These are phyloP conservation scores for Scelioninae gen. 2 DNA, from an alignment of 2,888 invertebrate species.

Conservation along the genomic window DNA sequence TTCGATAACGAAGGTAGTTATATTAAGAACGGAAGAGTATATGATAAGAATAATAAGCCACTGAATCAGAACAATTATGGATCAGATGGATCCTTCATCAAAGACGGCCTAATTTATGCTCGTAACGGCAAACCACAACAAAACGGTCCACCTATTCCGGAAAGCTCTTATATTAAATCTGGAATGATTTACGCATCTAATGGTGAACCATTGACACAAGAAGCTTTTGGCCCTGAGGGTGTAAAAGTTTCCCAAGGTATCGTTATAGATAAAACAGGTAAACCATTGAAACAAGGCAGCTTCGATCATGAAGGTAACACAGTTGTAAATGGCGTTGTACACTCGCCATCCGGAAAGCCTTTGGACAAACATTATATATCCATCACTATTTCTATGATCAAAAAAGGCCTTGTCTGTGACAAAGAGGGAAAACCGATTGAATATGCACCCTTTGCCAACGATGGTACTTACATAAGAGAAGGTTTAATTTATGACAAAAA, in stretches of 20 bases:
- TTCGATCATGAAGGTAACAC: conserved; percentile 71
- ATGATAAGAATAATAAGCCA: conserved; percentile 66
- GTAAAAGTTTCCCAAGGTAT: conserved; percentile 69
- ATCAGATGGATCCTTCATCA: conserved; percentile 66
- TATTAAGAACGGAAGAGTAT: conserved; percentile 70
- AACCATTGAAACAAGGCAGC: conserved; percentile 67
- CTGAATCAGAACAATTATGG: conserved; percentile 66
- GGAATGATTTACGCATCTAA: conserved; percentile 68
- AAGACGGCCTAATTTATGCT: conserved; percentile 69
- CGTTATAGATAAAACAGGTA: conserved; percentile 68
- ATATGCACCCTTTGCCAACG: conserved; percentile 66
- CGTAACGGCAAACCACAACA: conserved; percentile 67
- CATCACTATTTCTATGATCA: conserved; percentile 68
- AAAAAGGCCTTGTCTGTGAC: conserved; percentile 69
- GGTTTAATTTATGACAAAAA: conserved; percentile 70
- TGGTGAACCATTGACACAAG: conserved; percentile 69
- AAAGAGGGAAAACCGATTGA: conserved; percentile 68
- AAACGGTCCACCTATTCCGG: conserved; percentile 66
- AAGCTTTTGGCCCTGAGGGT: conserved; percentile 73
- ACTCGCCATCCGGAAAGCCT: conserved; percentile 68
- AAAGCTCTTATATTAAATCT: conserved; percentile 68
- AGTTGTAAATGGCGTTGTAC: conserved; percentile 70
- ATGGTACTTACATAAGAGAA: conserved; percentile 69
- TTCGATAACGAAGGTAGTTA: conserved; percentile 69
- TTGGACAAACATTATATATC: conserved; percentile 69